Conservation (phyloP, 2,888 invertebrate genomes). For the Heliconius cydno region DNA sequence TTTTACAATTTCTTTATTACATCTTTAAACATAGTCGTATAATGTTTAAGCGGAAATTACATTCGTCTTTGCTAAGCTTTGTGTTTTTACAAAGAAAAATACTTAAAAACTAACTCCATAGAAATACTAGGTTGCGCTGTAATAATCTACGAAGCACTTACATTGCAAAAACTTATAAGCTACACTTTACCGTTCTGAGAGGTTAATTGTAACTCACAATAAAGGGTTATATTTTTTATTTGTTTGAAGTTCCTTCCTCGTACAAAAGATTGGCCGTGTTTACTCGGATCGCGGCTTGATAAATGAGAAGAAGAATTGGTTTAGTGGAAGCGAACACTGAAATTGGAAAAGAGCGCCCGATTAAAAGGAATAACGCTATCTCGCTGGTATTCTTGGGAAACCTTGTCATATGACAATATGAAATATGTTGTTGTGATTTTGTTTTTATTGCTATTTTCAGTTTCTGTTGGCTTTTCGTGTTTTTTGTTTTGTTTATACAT, state of each 20-base stretch:
- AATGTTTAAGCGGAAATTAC: no score
- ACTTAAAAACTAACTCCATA: neutral
- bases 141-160: neutral
- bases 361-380: slow-evolving; percentile 39
- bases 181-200: slow-evolving; percentile 14
- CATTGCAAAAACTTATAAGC: neutral
- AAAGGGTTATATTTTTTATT: slow-evolving; percentile 25
- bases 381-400: slow-evolving; percentile 23
- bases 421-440: slow-evolving; percentile 11
- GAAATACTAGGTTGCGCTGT: neutral
- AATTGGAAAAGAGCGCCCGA: slow-evolving; percentile 47
- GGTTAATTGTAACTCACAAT: slow-evolving; percentile 29
- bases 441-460: neutral
- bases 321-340: slow-evolving; percentile 42
- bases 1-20: no score
- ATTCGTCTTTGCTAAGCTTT: neutral
- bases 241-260: slow-evolving; percentile 26
- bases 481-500: neutral
- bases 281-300: slow-evolving; percentile 47
- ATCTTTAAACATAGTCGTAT: no score
- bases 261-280: slow-evolving; percentile 43
- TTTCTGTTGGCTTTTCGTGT: neutral
- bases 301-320: slow-evolving; percentile 51
- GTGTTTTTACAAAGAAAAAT: neutral
- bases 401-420: slow-evolving; percentile 23